phyloP scores from a whole-genome alignment of 2,113 vertebrate species.

The Clupea harengus region DNA sequence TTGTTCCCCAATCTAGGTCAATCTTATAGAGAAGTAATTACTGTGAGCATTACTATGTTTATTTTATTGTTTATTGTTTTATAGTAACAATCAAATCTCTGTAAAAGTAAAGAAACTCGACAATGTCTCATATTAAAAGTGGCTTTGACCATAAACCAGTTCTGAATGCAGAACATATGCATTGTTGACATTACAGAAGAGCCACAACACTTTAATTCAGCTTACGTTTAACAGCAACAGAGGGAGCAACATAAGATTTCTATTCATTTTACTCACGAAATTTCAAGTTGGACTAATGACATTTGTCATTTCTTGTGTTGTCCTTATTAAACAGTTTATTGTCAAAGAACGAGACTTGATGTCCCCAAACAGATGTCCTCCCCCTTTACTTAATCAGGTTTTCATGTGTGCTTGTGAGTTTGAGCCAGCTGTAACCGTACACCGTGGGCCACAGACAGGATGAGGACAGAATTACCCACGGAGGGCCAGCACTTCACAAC shows the following conservation, averaged over 20 bases:
- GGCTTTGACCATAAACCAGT: not conserved
- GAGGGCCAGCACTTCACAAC: not conserved
- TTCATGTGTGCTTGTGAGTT: constrained; percentile 1
- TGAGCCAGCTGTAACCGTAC: not conserved
- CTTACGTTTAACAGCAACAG: not conserved
- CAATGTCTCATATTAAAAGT: not conserved
- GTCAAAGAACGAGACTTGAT: not conserved
- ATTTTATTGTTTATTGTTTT: too few species aligned
- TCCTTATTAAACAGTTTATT: constrained; percentile 3
- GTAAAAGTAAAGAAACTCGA: not conserved
- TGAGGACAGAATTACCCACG: not conserved
- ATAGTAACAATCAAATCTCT: too few species aligned
- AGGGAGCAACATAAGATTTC: not conserved
- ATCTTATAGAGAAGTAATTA: too few species aligned
- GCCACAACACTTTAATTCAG: not conserved
- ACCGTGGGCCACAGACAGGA: not conserved
- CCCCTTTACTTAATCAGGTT: not conserved
- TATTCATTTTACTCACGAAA: not conserved
- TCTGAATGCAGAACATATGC: not conserved
- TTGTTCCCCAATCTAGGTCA: too few species aligned
- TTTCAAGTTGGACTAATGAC: not conserved
- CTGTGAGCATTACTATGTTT: too few species aligned
- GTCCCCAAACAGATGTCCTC: not conserved
- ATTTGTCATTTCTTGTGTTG: not conserved
- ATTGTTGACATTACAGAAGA: not conserved